Evolutionary conservation across 2,888 invertebrate genomes (phyloP).

Genomic region (Noctua janthina): DNA sequence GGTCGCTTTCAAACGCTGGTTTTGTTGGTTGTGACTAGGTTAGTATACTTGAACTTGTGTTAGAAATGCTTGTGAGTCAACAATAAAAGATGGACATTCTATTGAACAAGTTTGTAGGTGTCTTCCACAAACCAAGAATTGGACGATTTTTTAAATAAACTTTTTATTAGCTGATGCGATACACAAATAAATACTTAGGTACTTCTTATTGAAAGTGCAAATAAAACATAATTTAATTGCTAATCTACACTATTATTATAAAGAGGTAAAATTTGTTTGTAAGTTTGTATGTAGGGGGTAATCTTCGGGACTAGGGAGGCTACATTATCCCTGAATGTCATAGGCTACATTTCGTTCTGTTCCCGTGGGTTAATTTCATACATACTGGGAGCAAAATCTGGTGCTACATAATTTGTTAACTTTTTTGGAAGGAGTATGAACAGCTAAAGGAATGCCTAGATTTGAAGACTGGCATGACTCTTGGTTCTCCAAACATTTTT

Average conservation of each 20-base stretch:
- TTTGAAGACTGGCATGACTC: background rate
- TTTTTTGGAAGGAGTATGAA: too few relatives aligned
- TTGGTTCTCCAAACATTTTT: background rate
- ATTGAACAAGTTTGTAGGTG: background rate
- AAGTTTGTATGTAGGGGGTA: too few relatives aligned
- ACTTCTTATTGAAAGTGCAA: background rate
- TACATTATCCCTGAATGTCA: too few relatives aligned
- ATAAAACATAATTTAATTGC: background rate
- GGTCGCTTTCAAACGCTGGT: constrained; percentile 44
- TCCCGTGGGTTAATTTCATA: too few relatives aligned
- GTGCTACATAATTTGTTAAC: too few relatives aligned
- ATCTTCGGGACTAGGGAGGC: too few relatives aligned
- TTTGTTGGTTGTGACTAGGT: constrained; percentile 13
- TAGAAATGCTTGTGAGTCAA: background rate
- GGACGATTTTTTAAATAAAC: background rate
- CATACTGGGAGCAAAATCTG: too few relatives aligned
- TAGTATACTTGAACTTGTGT: constrained; percentile 23
- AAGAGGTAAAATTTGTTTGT: too few relatives aligned
- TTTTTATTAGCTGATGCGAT: background rate
- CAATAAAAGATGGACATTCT: background rate
- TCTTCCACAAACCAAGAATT: too few relatives aligned
- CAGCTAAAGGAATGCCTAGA: background rate
- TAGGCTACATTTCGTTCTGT: too few relatives aligned
- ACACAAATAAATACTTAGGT: too few relatives aligned
- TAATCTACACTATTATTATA: background rate